Base-by-base conservation (phyloP, 2,888 invertebrate genomes). In the Ophioninae sp. region DNA sequence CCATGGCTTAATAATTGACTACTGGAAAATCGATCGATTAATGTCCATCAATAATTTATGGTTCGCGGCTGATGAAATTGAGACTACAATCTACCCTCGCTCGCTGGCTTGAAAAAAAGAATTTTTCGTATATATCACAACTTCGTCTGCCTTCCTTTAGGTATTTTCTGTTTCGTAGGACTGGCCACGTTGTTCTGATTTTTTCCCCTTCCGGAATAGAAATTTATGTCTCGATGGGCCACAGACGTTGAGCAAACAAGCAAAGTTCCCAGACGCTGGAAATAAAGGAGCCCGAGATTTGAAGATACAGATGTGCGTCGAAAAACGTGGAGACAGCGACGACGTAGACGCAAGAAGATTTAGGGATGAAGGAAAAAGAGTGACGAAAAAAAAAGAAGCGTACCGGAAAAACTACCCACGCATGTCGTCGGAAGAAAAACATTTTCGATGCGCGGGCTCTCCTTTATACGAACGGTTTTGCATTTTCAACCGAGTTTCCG, bases 221-320 rank as follows among this genome's bases (percentile, higher is more conserved):
- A 85, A 82, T 85, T 85, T 85, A 85, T 84, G 78, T 82, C 75
- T 84, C 67, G 79, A 82, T 81, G 81, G 76, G 81, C 73, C 41
- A 82, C 80, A 79, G 85, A 84, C 84, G 68, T 84, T 82, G 81
- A 79, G 82, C 84, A 81, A 87, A 87, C 85, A 87, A 86, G 81
- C 73, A 76, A 87, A 86, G 83, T 87, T 87, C 76, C 79, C 83
- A 83, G 86, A 85, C 81, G 85, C 82, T 75, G 81, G 71, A 81
- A 79, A 87, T 77, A 79, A 83, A 86, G 17, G 51, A 68, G 71
- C 22, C 51, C 59, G 30, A 68, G 22, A 13, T 72, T 61, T 61
- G n/a, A 22, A 63, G 8, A 59, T 61, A 51, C 61, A n/a, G 65
- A 37, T 51, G 63, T 41, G 63, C 23, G 65, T 8, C n/a, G 41